A percentile compares a stretch with the other conserved stretches of the same genome.
These are phyloP conservation scores for Drosophila putrida DNA, from an alignment of 2,888 invertebrate species.

Conservation along the genomic window DNA sequence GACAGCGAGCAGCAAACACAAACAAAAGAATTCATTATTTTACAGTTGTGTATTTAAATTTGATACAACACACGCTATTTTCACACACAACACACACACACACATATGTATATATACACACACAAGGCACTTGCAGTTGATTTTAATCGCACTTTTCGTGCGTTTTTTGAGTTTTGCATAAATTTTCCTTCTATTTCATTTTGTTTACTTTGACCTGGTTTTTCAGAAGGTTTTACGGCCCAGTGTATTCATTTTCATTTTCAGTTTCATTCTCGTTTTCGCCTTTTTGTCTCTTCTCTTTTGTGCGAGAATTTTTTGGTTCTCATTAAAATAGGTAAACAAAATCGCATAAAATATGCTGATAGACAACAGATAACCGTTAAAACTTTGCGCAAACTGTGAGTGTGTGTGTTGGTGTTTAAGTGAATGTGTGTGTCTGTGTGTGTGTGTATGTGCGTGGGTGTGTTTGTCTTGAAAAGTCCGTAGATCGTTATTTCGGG, in stretches of 20 bases:
- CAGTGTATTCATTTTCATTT: slow-evolving; percentile 48
- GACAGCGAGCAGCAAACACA: slow-evolving; percentile 49
- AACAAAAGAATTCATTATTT: slow-evolving; percentile 81
- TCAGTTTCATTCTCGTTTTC: slow-evolving; percentile 45
- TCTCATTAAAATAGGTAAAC: slow-evolving; percentile 79
- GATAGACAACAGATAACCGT: slow-evolving; percentile 80
- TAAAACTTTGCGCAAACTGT: slow-evolving; percentile 74
- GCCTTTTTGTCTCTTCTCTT: slow-evolving; percentile 32
- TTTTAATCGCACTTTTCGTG: slow-evolving; percentile 69
- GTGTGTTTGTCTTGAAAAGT: slow-evolving; percentile 32
- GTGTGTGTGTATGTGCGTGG: slow-evolving; percentile 16
- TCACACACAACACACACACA: slow-evolving; percentile 51
- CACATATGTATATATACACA: slow-evolving; percentile 28
- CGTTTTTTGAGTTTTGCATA: slow-evolving; percentile 78
- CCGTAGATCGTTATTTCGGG: slow-evolving; percentile 31
- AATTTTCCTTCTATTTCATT: slow-evolving; percentile 71
- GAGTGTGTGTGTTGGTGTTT: slow-evolving; percentile 9
- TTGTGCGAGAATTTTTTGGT: slow-evolving; percentile 67
- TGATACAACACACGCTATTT: slow-evolving; percentile 79
- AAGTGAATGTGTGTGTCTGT: slow-evolving; percentile 13
- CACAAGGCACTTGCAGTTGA: slow-evolving; percentile 67
- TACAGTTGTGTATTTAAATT: slow-evolving; percentile 78
- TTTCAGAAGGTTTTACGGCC: slow-evolving; percentile 55
- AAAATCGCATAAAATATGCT: slow-evolving; percentile 79
- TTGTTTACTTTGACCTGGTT: slow-evolving; percentile 82